Conservation (phyloP, 2,797 vertebrate genomes). For the Alosa sapidissima region DNA sequence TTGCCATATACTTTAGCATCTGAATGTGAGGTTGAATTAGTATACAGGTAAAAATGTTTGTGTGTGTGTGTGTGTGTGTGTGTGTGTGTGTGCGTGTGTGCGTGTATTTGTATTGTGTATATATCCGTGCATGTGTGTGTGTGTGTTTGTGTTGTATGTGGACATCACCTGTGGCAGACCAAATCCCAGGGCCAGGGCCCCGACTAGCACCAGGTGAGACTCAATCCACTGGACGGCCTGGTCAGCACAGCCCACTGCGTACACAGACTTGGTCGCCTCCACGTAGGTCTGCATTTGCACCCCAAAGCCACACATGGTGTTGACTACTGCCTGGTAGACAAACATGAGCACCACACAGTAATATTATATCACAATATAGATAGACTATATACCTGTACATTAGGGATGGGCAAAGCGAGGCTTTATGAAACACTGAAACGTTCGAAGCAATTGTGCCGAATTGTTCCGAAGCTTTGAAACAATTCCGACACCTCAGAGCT, state of each 20-base stretch:
- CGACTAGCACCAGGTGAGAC: conserved; percentile 76
- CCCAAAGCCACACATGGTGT: conserved; percentile 78
- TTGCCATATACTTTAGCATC: too few relatives aligned
- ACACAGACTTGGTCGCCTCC: conserved; percentile 70
- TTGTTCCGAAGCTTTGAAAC: too few relatives aligned
- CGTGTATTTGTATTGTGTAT: neutral
- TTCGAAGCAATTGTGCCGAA: too few relatives aligned
- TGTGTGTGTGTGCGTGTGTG: neutral
- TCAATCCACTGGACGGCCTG: conserved; percentile 74
- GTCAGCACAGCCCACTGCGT: conserved; percentile 74
- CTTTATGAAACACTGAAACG: too few relatives aligned
- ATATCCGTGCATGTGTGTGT: neutral
- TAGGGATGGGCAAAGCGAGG: too few relatives aligned
- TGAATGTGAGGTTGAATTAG: too few relatives aligned
- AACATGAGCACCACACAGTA: neutral
- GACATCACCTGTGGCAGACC: conserved; percentile 73
- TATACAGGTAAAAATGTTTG: neutral
- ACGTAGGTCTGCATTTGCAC: conserved; percentile 67
- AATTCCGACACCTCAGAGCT: too few relatives aligned
- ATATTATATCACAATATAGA: too few relatives aligned
- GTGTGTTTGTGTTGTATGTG: neutral
- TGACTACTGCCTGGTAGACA: conserved; percentile 69
- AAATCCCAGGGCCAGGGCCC: conserved; percentile 70
- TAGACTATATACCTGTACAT: too few relatives aligned
- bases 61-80: neutral